phyloP scores from a whole-genome alignment of 2,113 vertebrate species.

The Halichoerus grypus region DNA sequence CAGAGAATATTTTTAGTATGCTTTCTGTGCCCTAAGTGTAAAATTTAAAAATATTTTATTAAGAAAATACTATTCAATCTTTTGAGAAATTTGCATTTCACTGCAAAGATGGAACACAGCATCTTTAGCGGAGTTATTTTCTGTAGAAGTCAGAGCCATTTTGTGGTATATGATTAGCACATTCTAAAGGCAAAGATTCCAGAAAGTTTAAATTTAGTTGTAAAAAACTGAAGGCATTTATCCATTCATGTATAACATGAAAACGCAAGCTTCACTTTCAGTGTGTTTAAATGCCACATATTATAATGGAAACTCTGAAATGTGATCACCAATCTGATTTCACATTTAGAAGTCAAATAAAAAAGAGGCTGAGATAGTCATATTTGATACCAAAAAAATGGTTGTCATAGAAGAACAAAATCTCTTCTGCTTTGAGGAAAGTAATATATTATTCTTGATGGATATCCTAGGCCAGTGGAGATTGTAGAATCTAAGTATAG shows the following conservation, averaged over 20 bases:
- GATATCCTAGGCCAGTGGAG: constrained; percentile 12
- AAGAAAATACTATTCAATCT: constrained; percentile 57
- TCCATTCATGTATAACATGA: constrained; percentile 69
- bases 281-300: constrained; percentile 43
- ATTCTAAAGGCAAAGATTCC: constrained; percentile 73
- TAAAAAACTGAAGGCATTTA: constrained; percentile 69
- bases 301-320: constrained; percentile 61
- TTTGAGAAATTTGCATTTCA: constrained; percentile 75
- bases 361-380: not conserved
- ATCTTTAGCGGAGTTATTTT: constrained; percentile 68
- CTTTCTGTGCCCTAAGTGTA: not conserved
- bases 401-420: not conserved
- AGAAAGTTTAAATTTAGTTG: constrained; percentile 77
- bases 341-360: constrained; percentile 63
- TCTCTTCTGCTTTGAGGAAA: not conserved
- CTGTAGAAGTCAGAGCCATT: constrained; percentile 58
- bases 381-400: constrained; percentile 29
- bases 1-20: constrained; percentile 51
- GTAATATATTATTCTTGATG: constrained; percentile 16
- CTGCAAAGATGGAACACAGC: constrained; percentile 51
- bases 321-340: constrained; percentile 31
- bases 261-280: constrained; percentile 57
- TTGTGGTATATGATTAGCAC: constrained; percentile 76
- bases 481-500: constrained; percentile 5
- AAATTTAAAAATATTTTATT: constrained; percentile 69